Percentiles rank a stretch among this genome's conserved stretches.
These are phyloP conservation scores for Stercorarius parasiticus DNA, from an alignment of 2,113 vertebrate genomes.

Conservation along the genomic window DNA sequence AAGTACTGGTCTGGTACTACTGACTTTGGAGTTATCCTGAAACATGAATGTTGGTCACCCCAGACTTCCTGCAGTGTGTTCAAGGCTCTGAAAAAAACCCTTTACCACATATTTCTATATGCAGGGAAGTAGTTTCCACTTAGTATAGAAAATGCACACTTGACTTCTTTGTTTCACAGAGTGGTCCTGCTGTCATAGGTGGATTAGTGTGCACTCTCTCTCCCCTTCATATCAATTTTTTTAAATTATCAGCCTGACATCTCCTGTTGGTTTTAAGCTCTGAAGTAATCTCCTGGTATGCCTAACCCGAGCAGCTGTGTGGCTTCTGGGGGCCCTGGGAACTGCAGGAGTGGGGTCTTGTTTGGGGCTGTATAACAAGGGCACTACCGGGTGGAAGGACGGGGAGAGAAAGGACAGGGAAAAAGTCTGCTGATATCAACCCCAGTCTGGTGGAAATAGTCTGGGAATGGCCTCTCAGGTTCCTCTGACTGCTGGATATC, in stretches of 20 bases:
- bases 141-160: accelerated
- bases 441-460: neutral
- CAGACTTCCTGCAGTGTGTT: neutral
- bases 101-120: accelerated
- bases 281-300: neutral
- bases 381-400: neutral
- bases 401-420: neutral
- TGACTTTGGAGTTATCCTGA: neutral
- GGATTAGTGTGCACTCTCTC: neutral
- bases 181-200: neutral
- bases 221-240: neutral
- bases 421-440: neutral
- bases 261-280: neutral
- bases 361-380: neutral
- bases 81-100: neutral
- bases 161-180: neutral
- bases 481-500: neutral
- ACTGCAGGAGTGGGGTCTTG: neutral
- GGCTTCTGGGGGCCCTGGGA: neutral
- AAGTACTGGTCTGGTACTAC: neutral
- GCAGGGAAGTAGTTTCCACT: neutral
- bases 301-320: neutral
- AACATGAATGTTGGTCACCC: accelerated
- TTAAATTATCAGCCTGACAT: neutral
- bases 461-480: neutral